Base-by-base conservation (phyloP, 2,888 invertebrate species). In the Dromius quadrimaculatus region DNA sequence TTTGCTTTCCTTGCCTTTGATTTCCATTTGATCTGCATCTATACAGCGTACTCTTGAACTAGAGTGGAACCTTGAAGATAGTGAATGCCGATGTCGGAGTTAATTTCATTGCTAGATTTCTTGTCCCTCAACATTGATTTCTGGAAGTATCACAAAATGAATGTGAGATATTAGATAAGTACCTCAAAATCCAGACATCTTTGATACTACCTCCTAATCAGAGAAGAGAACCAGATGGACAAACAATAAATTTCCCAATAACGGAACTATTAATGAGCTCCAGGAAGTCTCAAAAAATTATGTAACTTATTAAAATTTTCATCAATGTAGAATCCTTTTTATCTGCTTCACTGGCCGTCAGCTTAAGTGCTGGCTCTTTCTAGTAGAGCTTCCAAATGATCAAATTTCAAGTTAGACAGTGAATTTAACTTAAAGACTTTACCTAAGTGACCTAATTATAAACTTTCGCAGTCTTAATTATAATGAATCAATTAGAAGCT, bases 381-480 rank as follows among this genome's bases (percentile, higher is more conserved):
- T 36, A 36, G 32, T 59, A 17, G 19, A 59, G 36, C 34, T 59
- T 59, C 36, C 19, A 59, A 59, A 59, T 59, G 57, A 59, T 59
- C 36, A 36, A 59, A 59, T 59, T 59, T 59, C 17, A 59, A 59
- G 59, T 59, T 59, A 34, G 59, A 59, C 59, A 59, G 59, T 59
- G 36, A 59, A 59, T 59, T 59, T 59, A 36, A 59, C 59, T 59
- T 59, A 19, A 59, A 59, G 59, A 59, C 59, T 59, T 59, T 23
- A 59, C 59, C 59, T 59, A 59, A 59, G 19, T 59, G 59, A 59
- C 59, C 59, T 36, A 59, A 59, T 59, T 59, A 59, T 59, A 59
- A 59, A 59, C 59, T 59, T 59, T 59, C 36, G 34, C 36, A 59
- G 19, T 36, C 59, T 22, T 59, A 59, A 59, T 59, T 59, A 59